A percentile compares a stretch with the other conserved stretches of the same genome.
Evolutionary conservation across 2,888 invertebrate species (phyloP).

Genomic region (Drosophila antonietae): DNA sequence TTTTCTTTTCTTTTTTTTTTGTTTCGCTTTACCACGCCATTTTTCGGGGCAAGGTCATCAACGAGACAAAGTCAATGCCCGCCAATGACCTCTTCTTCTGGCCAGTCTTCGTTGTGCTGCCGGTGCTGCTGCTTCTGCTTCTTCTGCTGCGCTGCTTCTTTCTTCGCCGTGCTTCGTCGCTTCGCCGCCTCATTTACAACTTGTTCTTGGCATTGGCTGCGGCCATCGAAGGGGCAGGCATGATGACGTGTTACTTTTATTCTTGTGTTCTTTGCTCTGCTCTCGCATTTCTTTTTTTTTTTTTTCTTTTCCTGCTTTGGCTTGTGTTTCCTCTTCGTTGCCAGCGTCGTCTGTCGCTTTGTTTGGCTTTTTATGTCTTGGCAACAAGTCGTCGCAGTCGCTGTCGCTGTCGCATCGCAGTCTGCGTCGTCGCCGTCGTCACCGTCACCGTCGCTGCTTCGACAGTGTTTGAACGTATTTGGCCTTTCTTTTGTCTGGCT

Average conservation of each 20-base stretch:
- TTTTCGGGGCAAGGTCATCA: constrained; percentile 85
- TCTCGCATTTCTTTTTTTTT: constrained; percentile 55
- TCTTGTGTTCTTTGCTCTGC: constrained; percentile 39
- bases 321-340: constrained; percentile 69
- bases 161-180: constrained; percentile 13
- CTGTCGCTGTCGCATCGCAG: constrained; percentile 32
- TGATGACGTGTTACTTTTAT: constrained; percentile 78
- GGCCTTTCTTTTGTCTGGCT: constrained; percentile 74
- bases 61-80: constrained; percentile 85
- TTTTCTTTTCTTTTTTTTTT: constrained; percentile 18
- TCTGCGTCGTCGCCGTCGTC: constrained; percentile 6
- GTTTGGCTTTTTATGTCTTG: constrained; percentile 72
- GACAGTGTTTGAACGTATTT: constrained; percentile 72
- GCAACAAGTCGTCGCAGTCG: constrained; percentile 70
- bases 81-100: constrained; percentile 83
- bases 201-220: constrained; percentile 71
- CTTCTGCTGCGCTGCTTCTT: constrained; percentile 31
- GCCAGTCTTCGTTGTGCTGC: constrained; percentile 41
- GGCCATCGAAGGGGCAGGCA: constrained; percentile 46
- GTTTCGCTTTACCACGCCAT: constrained; percentile 69
- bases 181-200: constrained; percentile 70
- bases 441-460: constrained; percentile 32
- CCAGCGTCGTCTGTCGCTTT: constrained; percentile 47
- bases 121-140: background rate
- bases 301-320: constrained; percentile 39